Base-by-base conservation (phyloP, 2,888 invertebrate species). In the Odontocolon sp. region DNA sequence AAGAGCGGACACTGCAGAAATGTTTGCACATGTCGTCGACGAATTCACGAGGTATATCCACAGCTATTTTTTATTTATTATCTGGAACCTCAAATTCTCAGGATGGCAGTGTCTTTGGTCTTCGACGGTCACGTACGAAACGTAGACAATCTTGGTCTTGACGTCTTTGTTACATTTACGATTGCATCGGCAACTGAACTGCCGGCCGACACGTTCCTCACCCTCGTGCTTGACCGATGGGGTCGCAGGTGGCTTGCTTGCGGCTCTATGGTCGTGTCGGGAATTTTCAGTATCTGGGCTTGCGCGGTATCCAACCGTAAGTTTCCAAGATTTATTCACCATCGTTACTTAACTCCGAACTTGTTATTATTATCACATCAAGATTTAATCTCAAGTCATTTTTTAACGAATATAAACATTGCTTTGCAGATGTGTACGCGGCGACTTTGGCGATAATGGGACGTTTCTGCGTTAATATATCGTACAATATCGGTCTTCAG, bases 101-200 rank as follows among this genome's bases (percentile, higher is more conserved):
- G 92, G 92, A 96, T 96, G 95, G 94, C 95, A n/a, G 95, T 97
- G 69, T 96, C 96, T 0, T 87, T 97, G 85, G 96, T 96, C 0
- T 96, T 97, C 89, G 96, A 97, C 85, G 96, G 96, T 0, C 97
- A 97, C 87, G 96, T 97, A 11, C 92, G 97, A 85, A 97, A 97
- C 87, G 96, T 97, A 0, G 95, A 96, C 0, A 95, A 96, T 6
- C 91, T 97, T 42, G 96, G 96, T 0, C 90, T 96, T 82, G 94
- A 96, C 84, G 93, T 96, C n/a, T 97, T 96, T 88, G 87, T 96
- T 69, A 96, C 96, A 0, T 97, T 97, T 87, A 96, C 96, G 0
- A 93, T 96, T 2, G 96, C 97, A 0, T 94, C 95, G 0, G 95
- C 95, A 1, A 96, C 96, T 0, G 96, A 97, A 86, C 90, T 97